Base-by-base conservation (phyloP, 2,888 invertebrate species). In the Cyrtodaria siliqua region DNA sequence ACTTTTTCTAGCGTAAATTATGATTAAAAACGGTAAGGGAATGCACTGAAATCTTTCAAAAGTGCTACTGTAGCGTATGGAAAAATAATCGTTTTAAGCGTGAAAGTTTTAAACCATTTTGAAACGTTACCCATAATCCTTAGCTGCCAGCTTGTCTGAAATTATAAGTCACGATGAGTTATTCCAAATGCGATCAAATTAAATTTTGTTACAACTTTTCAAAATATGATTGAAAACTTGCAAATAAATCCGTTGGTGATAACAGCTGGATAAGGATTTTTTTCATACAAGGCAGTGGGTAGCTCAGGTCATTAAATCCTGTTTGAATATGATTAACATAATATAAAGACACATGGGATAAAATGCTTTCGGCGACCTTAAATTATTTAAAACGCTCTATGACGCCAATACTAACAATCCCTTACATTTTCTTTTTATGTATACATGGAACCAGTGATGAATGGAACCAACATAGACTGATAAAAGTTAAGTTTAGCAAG, bases 201-300 rank as follows among this genome's bases (percentile, higher is more conserved):
- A 74, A 68, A 74, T 64, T 63, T 74, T 74, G 74, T 47, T 74
- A 74, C 74, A 74, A 63, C 27, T 50, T 60, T 69, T 69, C 53
- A 59, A 68, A 38, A 61, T 49, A 27, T n/a, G 44, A 62, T 56
- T 44, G 49, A 49, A 56, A 33, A 50, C 38, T 52, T 57, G 69
- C 56, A 74, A 74, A 74, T 63, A 74, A 69, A 67, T 69, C 29
- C 18, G 52, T 57, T n/a, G 52, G 56, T 53, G 53, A 44, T 24
- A 59, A 59, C 74, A 74, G 74, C 59, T 69, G 63, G 74, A 53
- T 53, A 47, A 16, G 44, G 55, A 9, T 16, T 55, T 60, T 60
- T 53, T 29, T 60, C 42, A 49, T 27, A 53, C 20, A 47, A 55
- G 42, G 38, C 33, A 12, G 26, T 24, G 44, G 52, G 68, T 60